Conservation (phyloP, 1,140 invertebrate genomes). For the Drosophila chauvacae region DNA sequence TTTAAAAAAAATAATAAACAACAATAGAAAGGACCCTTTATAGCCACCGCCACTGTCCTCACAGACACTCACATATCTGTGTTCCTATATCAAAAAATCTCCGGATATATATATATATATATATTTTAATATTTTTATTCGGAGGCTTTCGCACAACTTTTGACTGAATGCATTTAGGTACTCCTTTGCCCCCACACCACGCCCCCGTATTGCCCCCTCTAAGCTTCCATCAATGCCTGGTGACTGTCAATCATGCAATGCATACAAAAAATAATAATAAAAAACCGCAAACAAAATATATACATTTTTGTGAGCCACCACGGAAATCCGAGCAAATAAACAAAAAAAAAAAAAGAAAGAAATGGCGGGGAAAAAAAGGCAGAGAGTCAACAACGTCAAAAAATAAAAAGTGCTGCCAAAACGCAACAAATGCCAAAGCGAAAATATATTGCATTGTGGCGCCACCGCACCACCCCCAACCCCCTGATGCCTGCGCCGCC, state of each 20-base stretch:
- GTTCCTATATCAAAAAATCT: neutral
- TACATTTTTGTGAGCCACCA: slow-evolving; percentile 40
- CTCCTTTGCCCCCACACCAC: neutral
- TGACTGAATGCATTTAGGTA: slow-evolving; percentile 69
- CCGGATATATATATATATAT: slow-evolving; percentile 40
- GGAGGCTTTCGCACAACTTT: slow-evolving; percentile 68
- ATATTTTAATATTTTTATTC: slow-evolving; percentile 63
- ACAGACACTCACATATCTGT: neutral
- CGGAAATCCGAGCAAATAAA: slow-evolving; percentile 59
- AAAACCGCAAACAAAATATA: slow-evolving; percentile 36
- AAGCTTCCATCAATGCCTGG: slow-evolving; percentile 54
- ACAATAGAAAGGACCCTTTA: neutral
- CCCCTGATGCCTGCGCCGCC: neutral
- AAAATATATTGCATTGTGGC: slow-evolving; percentile 72
- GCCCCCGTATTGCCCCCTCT: neutral
- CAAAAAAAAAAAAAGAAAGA: slow-evolving; percentile 9
- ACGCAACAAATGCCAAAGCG: slow-evolving; percentile 75
- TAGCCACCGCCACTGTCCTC: neutral
- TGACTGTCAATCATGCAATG: slow-evolving; percentile 72
- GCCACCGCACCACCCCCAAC: neutral
- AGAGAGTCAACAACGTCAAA: slow-evolving; percentile 13
- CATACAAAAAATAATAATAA: slow-evolving; percentile 13
- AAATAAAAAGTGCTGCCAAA: slow-evolving; percentile 38
- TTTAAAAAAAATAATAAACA: too few relatives aligned
- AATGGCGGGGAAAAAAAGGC: neutral